Evolutionary conservation across 64 coral and sea anemone genomes (phyloP).

Genomic region (Pocillopora verrucosa): DNA sequence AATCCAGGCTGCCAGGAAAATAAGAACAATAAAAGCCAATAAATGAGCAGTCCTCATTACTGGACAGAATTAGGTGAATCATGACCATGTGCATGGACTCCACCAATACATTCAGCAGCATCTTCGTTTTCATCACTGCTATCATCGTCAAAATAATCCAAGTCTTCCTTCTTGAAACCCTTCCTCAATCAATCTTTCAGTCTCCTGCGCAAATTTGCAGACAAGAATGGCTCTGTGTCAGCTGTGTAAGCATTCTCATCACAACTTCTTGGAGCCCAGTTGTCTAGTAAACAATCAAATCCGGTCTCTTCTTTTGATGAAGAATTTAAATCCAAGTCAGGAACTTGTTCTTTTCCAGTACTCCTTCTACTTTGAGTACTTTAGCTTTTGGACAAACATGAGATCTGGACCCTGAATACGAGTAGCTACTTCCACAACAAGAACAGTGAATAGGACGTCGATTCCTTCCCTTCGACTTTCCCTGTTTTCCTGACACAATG

Average conservation of each 20-base stretch:
- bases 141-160: conserved; percentile 2
- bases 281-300: no score
- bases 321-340: no score
- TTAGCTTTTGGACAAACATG: neutral
- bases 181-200: neutral
- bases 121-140: neutral
- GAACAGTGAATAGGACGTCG: neutral
- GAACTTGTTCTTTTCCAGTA: no score
- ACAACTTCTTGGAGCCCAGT: neutral
- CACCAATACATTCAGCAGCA: no score
- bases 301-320: no score
- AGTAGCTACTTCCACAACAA: neutral
- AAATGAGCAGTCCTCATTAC: neutral
- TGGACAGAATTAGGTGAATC: no score
- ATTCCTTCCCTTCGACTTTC: neutral
- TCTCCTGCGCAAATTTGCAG: neutral
- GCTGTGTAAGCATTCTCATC: neutral
- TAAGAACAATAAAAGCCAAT: conserved; percentile 55
- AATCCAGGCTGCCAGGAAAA: conserved; percentile 51
- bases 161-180: neutral
- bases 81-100: no score
- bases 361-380: no score
- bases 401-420: conserved; percentile 1
- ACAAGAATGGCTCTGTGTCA: neutral
- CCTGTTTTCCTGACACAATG: no score